Base-by-base conservation (phyloP, 2,888 invertebrate genomes). In the Temnothorax ravouxi region DNA sequence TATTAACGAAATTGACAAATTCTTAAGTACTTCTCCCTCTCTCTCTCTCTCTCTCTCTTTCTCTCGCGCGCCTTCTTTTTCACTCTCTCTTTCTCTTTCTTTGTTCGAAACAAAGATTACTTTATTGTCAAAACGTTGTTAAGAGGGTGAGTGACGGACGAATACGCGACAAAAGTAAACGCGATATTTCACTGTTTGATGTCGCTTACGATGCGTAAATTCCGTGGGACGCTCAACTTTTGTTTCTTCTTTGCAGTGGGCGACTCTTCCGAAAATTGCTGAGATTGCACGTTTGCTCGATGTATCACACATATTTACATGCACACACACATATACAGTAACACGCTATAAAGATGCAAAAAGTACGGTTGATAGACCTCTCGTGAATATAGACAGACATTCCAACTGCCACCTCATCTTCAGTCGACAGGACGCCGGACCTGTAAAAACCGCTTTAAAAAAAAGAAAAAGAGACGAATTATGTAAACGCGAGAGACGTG, bases 1-100 rank as follows among this genome's bases (percentile, higher is more conserved):
- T 94, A 94, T 93, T 94, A 92, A 93, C 91, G 88, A 88, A 94
- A 93, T 94, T 94, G 93, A 94, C 92, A 93, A 94, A 92, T 93
- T 94, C 91, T 90, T 94, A 92, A 92, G 92, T 93, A 92, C 88
- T 84, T 87, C 84, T 87, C 85, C 87, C 87, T 84, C 76, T 83
- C 18, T 61, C 34, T 34, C 9, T 34, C 34, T 6, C 34, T 34
- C 4, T 34, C 6, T 54, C 54, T 52, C 8, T 52, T 2, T 52
- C 6, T 52, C 5, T 25, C 25, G 25, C 25, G 25, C 25, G 25
- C 34, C 6, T 6, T 34, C 34, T 34, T 4, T 21, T 1, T 15
- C 29, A 8, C 29, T 34, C 18, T 29, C 4, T 47, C 11, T 44
- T 1, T 44, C 41, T 56, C 25, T 64, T 25, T 64, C 38, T 66